Conservation (phyloP, 2,113 vertebrate species). For the Prionailurus viverrinus region DNA sequence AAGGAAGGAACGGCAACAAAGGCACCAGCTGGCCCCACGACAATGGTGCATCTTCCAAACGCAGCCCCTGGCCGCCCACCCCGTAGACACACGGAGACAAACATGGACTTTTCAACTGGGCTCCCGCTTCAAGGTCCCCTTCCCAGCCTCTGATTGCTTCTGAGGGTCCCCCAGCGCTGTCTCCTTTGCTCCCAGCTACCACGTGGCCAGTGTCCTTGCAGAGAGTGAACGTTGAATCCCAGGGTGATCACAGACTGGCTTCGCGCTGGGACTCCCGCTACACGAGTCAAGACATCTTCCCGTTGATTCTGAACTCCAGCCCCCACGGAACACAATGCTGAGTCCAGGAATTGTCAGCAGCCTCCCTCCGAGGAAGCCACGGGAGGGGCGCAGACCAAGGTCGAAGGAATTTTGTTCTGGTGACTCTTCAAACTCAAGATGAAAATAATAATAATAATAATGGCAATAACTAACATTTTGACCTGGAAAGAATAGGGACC, state of each 20-base stretch:
- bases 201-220: neutral
- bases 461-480: fast-evolving
- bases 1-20: neutral
- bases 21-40: neutral
- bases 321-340: fast-evolving
- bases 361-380: fast-evolving
- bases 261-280: fast-evolving
- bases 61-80: neutral
- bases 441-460: neutral
- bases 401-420: neutral
- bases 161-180: fast-evolving
- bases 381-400: neutral
- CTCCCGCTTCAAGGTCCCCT: too few species aligned
- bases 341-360: neutral
- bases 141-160: neutral
- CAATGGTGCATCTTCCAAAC: neutral
- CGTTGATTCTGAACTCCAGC: neutral
- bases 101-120: neutral
- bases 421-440: neutral
- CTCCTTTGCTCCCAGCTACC: neutral
- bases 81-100: fast-evolving
- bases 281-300: neutral
- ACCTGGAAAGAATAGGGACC: neutral
- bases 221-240: neutral
- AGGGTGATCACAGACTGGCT: neutral